Evolutionary conservation across 2,888 invertebrate genomes (phyloP).

Genomic region (Flabesymbios commensalis): DNA sequence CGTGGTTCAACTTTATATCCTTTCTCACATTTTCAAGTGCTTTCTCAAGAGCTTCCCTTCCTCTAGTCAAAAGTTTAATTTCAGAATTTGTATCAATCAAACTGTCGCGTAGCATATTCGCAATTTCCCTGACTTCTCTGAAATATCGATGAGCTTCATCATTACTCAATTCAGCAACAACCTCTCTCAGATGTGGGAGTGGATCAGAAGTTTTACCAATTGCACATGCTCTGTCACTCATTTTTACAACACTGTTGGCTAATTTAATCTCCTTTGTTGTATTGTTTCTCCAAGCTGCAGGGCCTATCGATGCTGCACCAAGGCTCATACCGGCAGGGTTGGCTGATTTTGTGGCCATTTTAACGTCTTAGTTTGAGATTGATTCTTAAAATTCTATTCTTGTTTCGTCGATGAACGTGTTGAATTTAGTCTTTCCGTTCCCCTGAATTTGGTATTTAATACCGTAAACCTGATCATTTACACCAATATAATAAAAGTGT

Average conservation of each 20-base stretch:
- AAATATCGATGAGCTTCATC: constrained; percentile 57
- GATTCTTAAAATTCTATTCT: too few relatives aligned
- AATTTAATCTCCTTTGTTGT: constrained; percentile 56
- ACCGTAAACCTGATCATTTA: too few relatives aligned
- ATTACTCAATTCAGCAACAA: constrained; percentile 56
- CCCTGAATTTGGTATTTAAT: too few relatives aligned
- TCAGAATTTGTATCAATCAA: constrained; percentile 59
- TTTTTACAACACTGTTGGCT: constrained; percentile 51
- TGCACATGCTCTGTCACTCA: constrained; percentile 53
- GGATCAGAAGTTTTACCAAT: constrained; percentile 55
- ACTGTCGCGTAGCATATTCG: constrained; percentile 55
- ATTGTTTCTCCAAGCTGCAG: constrained; percentile 56
- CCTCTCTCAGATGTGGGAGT: constrained; percentile 57
- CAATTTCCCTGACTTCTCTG: constrained; percentile 54
- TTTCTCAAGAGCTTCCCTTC: constrained; percentile 56
- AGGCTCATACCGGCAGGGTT: too few relatives aligned
- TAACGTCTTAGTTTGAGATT: too few relatives aligned
- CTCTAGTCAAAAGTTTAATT: constrained; percentile 56
- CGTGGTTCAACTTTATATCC: constrained; percentile 57
- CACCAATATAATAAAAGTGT: too few relatives aligned
- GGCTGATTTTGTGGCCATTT: too few relatives aligned
- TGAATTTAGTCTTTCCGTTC: too few relatives aligned
- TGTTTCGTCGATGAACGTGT: too few relatives aligned
- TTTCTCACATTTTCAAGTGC: constrained; percentile 57
- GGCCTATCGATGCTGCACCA: constrained; percentile 38